Evolutionary conservation across 2,797 vertebrate species (phyloP).

Genomic region (Lithobates pipiens): DNA sequence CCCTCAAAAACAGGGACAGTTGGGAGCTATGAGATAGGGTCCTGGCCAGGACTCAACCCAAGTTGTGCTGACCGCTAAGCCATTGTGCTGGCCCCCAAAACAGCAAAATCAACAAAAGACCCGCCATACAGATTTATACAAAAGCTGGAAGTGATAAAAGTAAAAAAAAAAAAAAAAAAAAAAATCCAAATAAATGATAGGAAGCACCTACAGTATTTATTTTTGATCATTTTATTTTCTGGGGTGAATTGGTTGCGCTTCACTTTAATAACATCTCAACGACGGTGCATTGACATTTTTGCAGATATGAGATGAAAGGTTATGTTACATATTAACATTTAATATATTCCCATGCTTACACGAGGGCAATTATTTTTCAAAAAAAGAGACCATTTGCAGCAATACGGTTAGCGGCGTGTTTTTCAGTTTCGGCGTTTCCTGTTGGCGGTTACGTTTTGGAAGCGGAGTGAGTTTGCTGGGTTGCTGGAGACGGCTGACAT

Average conservation of each 20-base stretch:
- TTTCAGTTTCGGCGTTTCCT: conserved; percentile 69
- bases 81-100: no score
- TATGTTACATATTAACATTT: conserved; percentile 67
- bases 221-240: no score
- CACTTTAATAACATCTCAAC: conserved; percentile 62
- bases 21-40: no score
- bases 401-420: conserved; percentile 70
- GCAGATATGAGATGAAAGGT: conserved; percentile 61
- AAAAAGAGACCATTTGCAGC: conserved; percentile 73
- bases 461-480: conserved; percentile 73
- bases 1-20: no score
- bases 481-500: conserved; percentile 74
- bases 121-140: no score
- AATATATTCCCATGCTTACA: conserved; percentile 63
- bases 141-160: no score
- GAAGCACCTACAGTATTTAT: no score
- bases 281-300: conserved; percentile 65
- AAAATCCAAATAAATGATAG: no score
- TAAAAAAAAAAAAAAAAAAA: no score
- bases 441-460: conserved; percentile 73
- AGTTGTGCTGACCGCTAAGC: no score
- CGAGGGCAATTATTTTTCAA: conserved; percentile 69
- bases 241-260: conserved; percentile 1
- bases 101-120: no score
- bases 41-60: no score